These are phyloP conservation scores for Oxyteleia sp. DNA, from an alignment of 2,888 invertebrate genomes.

Conservation along the genomic window DNA sequence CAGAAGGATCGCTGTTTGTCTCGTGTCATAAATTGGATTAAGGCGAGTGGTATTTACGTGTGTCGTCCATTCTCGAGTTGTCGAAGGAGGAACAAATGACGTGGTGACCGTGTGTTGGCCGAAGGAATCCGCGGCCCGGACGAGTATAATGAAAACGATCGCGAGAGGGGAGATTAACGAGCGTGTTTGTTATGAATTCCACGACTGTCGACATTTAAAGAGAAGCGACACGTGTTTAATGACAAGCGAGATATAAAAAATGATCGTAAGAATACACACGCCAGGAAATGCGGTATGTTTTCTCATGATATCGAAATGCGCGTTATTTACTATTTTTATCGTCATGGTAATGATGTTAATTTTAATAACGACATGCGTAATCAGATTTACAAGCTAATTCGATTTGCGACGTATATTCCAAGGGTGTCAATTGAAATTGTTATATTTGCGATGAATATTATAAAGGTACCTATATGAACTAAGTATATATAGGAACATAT, in stretches of 20 bases:
- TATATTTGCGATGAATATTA: too few species aligned
- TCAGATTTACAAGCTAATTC: too few species aligned
- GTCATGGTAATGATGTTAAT: too few species aligned
- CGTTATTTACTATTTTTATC: too few species aligned
- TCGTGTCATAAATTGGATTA: conserved; percentile 84
- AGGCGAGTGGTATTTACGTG: conserved; percentile 79
- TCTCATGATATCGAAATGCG: too few species aligned
- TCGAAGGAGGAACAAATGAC: conserved; percentile 33
- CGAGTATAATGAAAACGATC: conserved; percentile 50
- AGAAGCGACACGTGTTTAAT: conserved; percentile 24
- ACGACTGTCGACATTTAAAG: conserved; percentile 38
- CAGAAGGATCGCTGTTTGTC: conserved; percentile 78
- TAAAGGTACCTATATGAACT: too few species aligned
- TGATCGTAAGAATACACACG: background rate
- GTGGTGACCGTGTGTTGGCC: too few species aligned
- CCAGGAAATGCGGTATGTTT: background rate
- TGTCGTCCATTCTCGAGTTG: conserved; percentile 53
- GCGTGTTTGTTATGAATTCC: conserved; percentile 60
- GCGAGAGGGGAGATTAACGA: conserved; percentile 40
- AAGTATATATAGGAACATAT: too few species aligned
- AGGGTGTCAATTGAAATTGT: too few species aligned
- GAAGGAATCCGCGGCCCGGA: conserved; percentile 12
- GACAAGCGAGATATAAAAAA: background rate
- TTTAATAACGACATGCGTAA: too few species aligned
- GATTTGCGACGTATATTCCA: too few species aligned